These are phyloP conservation scores for Acanthaster planci DNA, from an alignment of 35 echinoderm and acorn worm species.

Conservation along the genomic window DNA sequence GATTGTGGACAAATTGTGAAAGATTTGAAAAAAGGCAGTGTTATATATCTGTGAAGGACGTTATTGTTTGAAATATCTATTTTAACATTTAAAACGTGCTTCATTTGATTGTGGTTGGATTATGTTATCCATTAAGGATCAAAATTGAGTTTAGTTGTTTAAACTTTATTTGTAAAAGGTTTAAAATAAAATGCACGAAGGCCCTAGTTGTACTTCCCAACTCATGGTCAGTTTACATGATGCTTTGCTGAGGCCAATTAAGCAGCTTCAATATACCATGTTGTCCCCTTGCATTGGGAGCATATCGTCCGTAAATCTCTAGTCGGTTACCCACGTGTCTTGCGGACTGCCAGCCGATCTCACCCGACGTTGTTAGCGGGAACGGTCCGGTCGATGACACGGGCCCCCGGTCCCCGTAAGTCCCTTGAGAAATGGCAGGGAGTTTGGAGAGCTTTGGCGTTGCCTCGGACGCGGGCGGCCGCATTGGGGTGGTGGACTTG, in stretches of 20 bases:
- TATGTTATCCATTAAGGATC: too few relatives aligned
- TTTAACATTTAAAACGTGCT: too few relatives aligned
- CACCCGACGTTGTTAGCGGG: constrained; percentile 65
- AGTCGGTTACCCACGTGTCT: constrained; percentile 46
- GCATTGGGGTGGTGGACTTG: not conserved
- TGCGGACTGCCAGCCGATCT: constrained; percentile 83
- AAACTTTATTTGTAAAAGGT: too few relatives aligned
- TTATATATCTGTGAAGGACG: too few relatives aligned
- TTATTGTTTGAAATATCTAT: too few relatives aligned
- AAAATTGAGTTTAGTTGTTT: too few relatives aligned
- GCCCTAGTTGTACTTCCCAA: too few relatives aligned
- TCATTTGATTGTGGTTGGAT: too few relatives aligned
- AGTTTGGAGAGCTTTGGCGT: not conserved
- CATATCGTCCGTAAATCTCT: constrained; percentile 83
- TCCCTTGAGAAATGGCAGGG: not conserved
- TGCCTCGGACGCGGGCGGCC: not conserved
- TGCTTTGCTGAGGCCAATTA: constrained; percentile 84
- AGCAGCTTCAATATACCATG: constrained; percentile 87
- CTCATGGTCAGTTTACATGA: constrained; percentile 19
- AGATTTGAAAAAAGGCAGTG: too few relatives aligned
- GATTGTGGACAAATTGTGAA: too few relatives aligned
- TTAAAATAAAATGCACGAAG: too few relatives aligned
- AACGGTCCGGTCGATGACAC: not conserved
- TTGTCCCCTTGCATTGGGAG: constrained; percentile 88
- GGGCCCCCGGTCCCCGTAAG: not conserved